Evolutionary conservation across 2,888 invertebrate species (phyloP).

Genomic region (Nudaria mundana): DNA sequence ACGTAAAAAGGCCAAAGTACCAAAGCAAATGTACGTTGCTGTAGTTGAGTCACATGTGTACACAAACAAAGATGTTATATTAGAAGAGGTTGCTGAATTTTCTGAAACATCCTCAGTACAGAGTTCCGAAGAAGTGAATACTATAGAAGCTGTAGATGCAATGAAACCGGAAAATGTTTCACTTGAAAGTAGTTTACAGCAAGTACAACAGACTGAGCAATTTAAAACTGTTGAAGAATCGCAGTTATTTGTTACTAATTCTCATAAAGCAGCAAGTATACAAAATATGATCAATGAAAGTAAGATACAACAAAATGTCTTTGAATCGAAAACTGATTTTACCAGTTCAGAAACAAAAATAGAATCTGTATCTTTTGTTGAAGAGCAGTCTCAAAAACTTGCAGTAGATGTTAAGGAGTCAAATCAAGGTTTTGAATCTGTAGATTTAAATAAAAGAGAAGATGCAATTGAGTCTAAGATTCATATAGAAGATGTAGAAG

Average conservation of each 20-base stretch:
- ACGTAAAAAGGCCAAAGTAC: conserved; percentile 34
- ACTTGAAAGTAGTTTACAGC: conserved; percentile 25
- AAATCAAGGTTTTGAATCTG: background rate
- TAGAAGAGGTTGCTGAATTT: conserved; percentile 47
- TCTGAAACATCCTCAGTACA: conserved; percentile 49
- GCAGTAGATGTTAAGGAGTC: background rate
- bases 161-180: conserved; percentile 36
- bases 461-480: conserved; percentile 10
- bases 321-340: conserved; percentile 23
- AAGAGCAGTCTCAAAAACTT: conserved; percentile 4
- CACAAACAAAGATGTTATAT: conserved; percentile 64
- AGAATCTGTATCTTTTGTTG: conserved; percentile 7
- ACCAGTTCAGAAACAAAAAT: conserved; percentile 11
- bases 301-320: conserved; percentile 22
- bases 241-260: conserved; percentile 19
- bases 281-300: conserved; percentile 22
- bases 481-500: conserved; percentile 19
- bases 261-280: conserved; percentile 26
- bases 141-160: conserved; percentile 32
- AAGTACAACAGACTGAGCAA: conserved; percentile 29
- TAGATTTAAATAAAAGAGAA: conserved; percentile 5
- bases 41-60: conserved; percentile 72
- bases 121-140: conserved; percentile 41
- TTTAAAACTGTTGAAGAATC: conserved; percentile 32
- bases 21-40: conserved; percentile 60